Percentiles rank a stretch among this genome's conserved stretches.
Conservation (phyloP, 2,113 vertebrate species). For the Riparia riparia region DNA sequence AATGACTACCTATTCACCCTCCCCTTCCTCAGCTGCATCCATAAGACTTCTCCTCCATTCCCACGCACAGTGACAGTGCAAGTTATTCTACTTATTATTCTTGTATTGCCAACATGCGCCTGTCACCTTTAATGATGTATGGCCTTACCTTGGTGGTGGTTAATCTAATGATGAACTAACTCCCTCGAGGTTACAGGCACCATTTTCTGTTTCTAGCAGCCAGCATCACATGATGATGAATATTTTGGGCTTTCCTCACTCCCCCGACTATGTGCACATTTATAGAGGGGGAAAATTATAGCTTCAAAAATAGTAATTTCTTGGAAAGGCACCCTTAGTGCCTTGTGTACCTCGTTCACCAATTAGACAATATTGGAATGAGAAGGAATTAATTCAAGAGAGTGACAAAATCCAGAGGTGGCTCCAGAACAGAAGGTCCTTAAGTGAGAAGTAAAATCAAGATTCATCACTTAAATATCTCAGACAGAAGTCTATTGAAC, state of each 20-base stretch:
- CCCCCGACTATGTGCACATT: neutral
- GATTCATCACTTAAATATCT: neutral
- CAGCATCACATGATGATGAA: constrained; percentile 45
- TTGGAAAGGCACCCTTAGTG: neutral
- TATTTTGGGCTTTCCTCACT: neutral
- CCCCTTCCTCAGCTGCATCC: neutral
- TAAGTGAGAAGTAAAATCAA: neutral
- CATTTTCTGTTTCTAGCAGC: constrained; percentile 51
- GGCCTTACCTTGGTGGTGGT: constrained; percentile 26
- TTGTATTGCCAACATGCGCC: neutral
- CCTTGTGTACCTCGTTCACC: neutral
- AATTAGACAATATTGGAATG: neutral
- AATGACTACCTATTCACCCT: constrained; percentile 4
- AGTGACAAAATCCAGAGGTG: neutral
- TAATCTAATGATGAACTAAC: constrained; percentile 69
- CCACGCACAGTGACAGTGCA: neutral
- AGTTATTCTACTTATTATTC: constrained; percentile 45
- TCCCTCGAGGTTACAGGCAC: constrained; percentile 51
- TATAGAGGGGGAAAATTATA: constrained; percentile 9
- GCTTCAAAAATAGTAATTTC: constrained; percentile 2
- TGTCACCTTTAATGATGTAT: constrained; percentile 62
- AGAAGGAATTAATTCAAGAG: neutral
- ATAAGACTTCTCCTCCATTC: neutral
- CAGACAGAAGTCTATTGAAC: neutral
- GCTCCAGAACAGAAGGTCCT: neutral